Base-by-base conservation (phyloP, 2,113 vertebrate genomes). In the Rhegmatorhina hoffmannsi region DNA sequence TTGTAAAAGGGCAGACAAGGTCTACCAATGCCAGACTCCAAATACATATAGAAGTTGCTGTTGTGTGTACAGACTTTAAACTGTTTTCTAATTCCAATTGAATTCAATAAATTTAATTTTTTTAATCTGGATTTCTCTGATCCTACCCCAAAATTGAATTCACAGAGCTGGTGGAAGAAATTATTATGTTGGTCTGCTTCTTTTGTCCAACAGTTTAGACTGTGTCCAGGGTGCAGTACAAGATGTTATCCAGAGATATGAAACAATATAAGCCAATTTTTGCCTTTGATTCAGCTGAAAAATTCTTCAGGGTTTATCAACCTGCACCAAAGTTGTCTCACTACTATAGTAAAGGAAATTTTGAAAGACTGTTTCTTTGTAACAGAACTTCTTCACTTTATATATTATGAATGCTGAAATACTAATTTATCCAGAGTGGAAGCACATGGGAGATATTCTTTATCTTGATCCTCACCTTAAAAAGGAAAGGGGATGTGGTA, bases 61-160 rank as follows among this genome's bases (percentile, higher is more conserved):
- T n/a, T 78, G 29, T 72, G 36, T 72, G n/a, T 87, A 63, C 33
- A 76, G 49, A 85, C 36, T 85, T 89, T 72, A 79, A 91, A 93
- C 28, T 76, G 11, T 20, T 82, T 82, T 82, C 24, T 87, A 79
- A 95, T 93, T 91, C 66, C 46, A 69, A 56, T 3, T 91, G 46
- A 94, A 91, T 87, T 83, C 67, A 73, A 1, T 29, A 86, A 85
- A 90, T 92, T 94, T n/a, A 69, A 28, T 93, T 90, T 90, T 60
- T 26, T 87, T 76, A 76, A 40, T 28, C 24, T 79, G 38, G 8
- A 72, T 96, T 92, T 94, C 62, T 66, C 40, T 56, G 34, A 84
- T 95, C n/a, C 50, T 46, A 16, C 4, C 40, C 25, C 33, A 70
- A 91, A 95, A 79, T 6, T 68, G 56, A 85, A 91, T 85, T 90